These are phyloP conservation scores for Chlorops oryzae DNA, from an alignment of 1,140 invertebrate genomes.

Conservation along the genomic window DNA sequence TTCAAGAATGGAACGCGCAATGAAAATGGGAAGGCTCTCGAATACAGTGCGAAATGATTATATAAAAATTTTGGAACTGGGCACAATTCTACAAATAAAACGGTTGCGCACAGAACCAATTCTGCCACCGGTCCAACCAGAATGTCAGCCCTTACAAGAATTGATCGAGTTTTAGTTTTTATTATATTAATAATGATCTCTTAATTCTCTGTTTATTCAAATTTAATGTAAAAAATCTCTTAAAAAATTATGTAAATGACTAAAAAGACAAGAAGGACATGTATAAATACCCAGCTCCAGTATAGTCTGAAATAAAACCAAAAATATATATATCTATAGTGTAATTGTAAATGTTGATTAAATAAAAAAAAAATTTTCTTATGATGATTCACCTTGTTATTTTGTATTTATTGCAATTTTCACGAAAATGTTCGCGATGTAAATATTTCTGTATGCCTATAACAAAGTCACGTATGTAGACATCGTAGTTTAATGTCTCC, in stretches of 20 bases:
- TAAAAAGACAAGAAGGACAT: neutral
- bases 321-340: neutral
- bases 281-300: constrained; percentile 15
- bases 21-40: constrained; percentile 49
- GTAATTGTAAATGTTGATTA: neutral
- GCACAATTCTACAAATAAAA: constrained; percentile 53
- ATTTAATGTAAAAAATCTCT: no score
- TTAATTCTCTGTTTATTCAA: no score
- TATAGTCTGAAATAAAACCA: constrained; percentile 10
- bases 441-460: constrained; percentile 72
- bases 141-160: no score
- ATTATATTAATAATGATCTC: no score
- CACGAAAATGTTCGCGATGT: constrained; percentile 64
- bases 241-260: constrained; percentile 7
- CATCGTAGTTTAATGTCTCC: constrained; percentile 57
- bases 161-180: no score
- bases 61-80: constrained; percentile 52
- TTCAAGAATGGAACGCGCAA: constrained; percentile 51
- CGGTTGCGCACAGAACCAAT: constrained; percentile 56
- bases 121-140: no score
- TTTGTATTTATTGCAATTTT: constrained; percentile 59
- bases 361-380: no score
- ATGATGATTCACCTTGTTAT: constrained; percentile 55
- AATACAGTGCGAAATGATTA: constrained; percentile 54
- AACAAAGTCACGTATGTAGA: constrained; percentile 67